Evolutionary conservation across 2,797 vertebrate genomes (phyloP).

Genomic region (Poeciliopsis paucimaculata): DNA sequence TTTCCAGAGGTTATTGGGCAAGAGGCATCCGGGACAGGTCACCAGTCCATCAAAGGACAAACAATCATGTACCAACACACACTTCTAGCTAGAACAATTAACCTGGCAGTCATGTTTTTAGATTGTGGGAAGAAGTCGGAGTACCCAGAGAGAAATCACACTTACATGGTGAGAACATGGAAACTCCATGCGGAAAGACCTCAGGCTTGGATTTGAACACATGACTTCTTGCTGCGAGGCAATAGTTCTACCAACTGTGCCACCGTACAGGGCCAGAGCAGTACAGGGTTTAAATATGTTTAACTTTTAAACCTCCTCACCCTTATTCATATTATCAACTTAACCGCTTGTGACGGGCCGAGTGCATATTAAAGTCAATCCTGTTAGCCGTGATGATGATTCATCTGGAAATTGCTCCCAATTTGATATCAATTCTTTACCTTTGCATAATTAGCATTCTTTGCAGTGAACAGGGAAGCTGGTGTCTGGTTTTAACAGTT

Average conservation of each 20-base stretch:
- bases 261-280: neutral
- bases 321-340: slow-evolving; percentile 23
- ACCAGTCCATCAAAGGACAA: neutral
- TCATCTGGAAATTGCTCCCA: slow-evolving; percentile 79
- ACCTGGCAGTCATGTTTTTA: neutral
- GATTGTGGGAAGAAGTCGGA: neutral
- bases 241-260: neutral
- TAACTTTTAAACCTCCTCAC: slow-evolving; percentile 17
- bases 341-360: slow-evolving; percentile 66
- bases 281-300: slow-evolving; percentile 1
- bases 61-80: neutral
- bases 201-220: neutral
- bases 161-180: neutral
- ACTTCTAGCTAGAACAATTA: neutral
- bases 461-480: slow-evolving; percentile 38
- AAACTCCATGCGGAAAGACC: neutral
- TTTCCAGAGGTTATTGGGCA: neutral
- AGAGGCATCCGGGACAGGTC: neutral
- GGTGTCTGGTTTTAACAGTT: slow-evolving; percentile 62
- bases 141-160: neutral
- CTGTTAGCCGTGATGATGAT: slow-evolving; percentile 73
- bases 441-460: slow-evolving; percentile 75
- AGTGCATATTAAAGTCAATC: slow-evolving; percentile 76
- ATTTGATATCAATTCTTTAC: slow-evolving; percentile 79
- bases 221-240: neutral